A percentile compares a stretch with the other conserved stretches of the same genome.
Conservation (phyloP, 2,113 vertebrate species). For the Paramisgurnus dabryanus region DNA sequence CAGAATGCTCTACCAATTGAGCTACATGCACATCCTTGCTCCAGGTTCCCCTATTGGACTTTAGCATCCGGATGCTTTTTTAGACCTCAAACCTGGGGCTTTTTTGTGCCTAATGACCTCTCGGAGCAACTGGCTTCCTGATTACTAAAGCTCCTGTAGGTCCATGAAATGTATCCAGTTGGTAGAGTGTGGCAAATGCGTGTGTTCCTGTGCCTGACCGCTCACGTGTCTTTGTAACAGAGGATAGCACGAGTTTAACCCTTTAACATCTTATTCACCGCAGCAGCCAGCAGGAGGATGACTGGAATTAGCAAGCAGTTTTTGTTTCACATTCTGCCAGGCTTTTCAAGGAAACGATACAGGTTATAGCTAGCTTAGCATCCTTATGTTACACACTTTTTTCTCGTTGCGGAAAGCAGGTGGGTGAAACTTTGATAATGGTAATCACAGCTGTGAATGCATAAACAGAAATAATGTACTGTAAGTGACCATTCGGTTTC, state of each 20-base stretch:
- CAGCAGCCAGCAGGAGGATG: slow-evolving; percentile 27
- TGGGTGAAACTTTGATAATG: neutral
- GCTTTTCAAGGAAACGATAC: slow-evolving; percentile 59
- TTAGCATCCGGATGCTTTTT: slow-evolving; percentile 54
- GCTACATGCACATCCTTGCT: neutral
- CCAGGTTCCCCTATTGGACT: slow-evolving; percentile 45
- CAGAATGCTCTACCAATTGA: too few relatives aligned
- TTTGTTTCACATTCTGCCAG: slow-evolving; percentile 44
- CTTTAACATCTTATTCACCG: slow-evolving; percentile 33
- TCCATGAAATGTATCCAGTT: slow-evolving; percentile 59
- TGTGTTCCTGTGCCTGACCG: slow-evolving; percentile 24
- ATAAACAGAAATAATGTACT: neutral
- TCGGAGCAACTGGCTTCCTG: slow-evolving; percentile 18
- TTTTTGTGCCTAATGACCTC: slow-evolving; percentile 33
- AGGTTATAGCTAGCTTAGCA: slow-evolving; percentile 49
- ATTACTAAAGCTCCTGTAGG: slow-evolving; percentile 49
- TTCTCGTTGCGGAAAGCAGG: slow-evolving; percentile 45
- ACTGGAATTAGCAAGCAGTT: slow-evolving; percentile 29
- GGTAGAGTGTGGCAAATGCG: neutral
- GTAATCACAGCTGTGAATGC: neutral
- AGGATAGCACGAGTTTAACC: slow-evolving; percentile 29
- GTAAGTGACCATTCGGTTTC: neutral
- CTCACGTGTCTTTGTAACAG: slow-evolving; percentile 18
- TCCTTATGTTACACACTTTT: slow-evolving; percentile 41
- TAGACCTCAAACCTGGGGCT: slow-evolving; percentile 44